Base-by-base conservation (phyloP, 2,113 vertebrate genomes). In the Actenoides hombroni region DNA sequence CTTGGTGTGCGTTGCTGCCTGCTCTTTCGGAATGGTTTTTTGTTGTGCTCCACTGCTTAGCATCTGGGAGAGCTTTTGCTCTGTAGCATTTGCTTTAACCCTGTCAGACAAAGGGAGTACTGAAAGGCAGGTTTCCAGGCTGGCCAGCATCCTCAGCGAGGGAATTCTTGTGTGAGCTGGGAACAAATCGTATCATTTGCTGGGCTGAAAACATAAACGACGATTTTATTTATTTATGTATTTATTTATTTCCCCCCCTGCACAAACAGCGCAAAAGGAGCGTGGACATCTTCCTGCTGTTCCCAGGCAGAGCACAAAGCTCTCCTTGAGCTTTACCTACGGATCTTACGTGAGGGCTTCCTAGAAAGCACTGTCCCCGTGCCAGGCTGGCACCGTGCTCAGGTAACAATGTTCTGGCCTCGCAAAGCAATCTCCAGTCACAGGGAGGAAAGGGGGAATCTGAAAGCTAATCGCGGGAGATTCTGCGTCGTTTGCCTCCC, bases 401-500 rank as follows among this genome's bases (percentile, higher is more conserved):
- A 2, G 48, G 44, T 68, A 75, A 1, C 9, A 20, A 19, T 0
- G 1, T 10, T 21, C 69, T 67, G 39, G 39, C 35, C 29, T 28
- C 23, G 1, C 11, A 35, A 24, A 46, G 26, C 37, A 3, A 12
- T 4, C 60, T 40, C 68, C 33, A 11, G 18, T 40, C 8, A 1
- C 21, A 9, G 24, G 6, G 68, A 80, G 68, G 33, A 42, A 33
- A 40, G 51, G 86, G 44, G 48, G 57, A 13, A n/a, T 0, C 0
- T 10, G 46, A 23, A 20, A 35, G 26, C 23, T 8, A 3, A 42
- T 16, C 84, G 35, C 10, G 15, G 49, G 54, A 31, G 59, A 12
- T 56, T n/a, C 63, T 39, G 23, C 3, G 0, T 10, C 0, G 7
- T 65, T 46, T 28, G 13, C 24, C 25, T 31, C 56, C 33, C n/a